Evolutionary conservation across 92 coral and sea anemone species (phyloP).

Genomic region (Porites cylindrica): DNA sequence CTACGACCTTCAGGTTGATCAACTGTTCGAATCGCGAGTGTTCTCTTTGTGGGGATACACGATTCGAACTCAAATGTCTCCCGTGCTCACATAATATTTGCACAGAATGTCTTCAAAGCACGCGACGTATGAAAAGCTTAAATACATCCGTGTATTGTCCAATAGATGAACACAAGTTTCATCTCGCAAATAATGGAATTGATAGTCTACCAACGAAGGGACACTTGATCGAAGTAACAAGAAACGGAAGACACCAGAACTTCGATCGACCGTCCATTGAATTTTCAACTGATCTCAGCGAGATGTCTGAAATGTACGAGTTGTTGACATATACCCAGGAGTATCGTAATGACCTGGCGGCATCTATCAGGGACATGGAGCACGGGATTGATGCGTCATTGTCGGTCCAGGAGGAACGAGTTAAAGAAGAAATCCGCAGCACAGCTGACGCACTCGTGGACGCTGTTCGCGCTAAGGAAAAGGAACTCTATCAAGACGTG

Average conservation of each 20-base stretch:
- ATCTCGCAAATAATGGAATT: conserved; percentile 5
- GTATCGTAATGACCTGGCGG: conserved; percentile 40
- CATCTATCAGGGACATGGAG: conserved; percentile 25
- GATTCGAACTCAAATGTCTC: conserved; percentile 35
- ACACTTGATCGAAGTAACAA: conserved; percentile 21
- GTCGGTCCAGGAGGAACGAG: conserved; percentile 20
- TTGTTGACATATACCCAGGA: conserved; percentile 41
- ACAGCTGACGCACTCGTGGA: conserved; percentile 22
- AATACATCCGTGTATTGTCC: conserved; percentile 28
- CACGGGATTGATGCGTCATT: conserved; percentile 34
- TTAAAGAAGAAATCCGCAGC: conserved; percentile 29
- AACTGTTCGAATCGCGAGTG: conserved; percentile 3
- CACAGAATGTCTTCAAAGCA: conserved; percentile 26
- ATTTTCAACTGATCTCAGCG: not conserved
- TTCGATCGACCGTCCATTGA: not conserved
- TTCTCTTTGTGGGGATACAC: conserved; percentile 12
- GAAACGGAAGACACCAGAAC: not conserved
- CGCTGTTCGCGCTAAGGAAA: conserved; percentile 19
- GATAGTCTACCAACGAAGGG: conserved; percentile 36
- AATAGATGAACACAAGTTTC: conserved; percentile 22
- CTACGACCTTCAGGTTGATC: not conserved
- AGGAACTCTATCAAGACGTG: conserved; percentile 38
- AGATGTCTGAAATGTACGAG: conserved; percentile 3
- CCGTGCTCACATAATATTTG: conserved; percentile 31
- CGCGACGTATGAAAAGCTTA: not conserved